phyloP scores from a whole-genome alignment of 35 echinoderm and acorn worm species.

The Anneissia japonica region DNA sequence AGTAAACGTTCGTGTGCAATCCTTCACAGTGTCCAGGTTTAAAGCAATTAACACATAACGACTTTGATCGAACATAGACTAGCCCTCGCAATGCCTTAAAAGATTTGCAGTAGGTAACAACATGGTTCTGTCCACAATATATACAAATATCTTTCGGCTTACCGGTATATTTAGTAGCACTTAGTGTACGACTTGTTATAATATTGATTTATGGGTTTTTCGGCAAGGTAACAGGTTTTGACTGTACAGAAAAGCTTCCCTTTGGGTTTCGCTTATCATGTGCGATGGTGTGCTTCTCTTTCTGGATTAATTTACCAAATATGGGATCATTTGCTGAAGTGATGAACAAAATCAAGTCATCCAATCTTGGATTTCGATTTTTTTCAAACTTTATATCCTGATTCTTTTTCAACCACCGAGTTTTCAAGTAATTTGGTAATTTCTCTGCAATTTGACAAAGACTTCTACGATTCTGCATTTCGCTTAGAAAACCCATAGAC shows the following conservation, averaged over 20 bases:
- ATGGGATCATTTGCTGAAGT: constrained; percentile 21
- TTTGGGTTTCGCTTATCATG: no score
- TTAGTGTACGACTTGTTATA: neutral
- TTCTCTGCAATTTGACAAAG: neutral
- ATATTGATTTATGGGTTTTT: neutral
- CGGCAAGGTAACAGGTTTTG: no score
- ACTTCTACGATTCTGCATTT: neutral
- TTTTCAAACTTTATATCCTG: neutral
- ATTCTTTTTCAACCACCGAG: constrained; percentile 14
- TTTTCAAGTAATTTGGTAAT: constrained; percentile 4
- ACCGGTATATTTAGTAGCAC: neutral
- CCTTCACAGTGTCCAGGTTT: constrained; percentile 34
- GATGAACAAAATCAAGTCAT: constrained; percentile 14
- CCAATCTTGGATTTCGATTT: constrained; percentile 5
- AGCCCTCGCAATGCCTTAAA: constrained; percentile 16
- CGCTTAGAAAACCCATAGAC: constrained; percentile 20
- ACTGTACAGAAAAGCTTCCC: no score
- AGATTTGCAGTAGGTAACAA: neutral
- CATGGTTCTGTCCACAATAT: constrained; percentile 28
- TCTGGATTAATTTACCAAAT: neutral
- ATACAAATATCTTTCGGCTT: neutral
- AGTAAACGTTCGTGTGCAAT: constrained; percentile 31
- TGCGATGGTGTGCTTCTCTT: neutral
- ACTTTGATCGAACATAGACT: neutral
- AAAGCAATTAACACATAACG: constrained; percentile 49